Evolutionary conservation across 37 sponge, comb jelly and placozoan genomes (phyloP).

Genomic region (Dysidea cf. avara): DNA sequence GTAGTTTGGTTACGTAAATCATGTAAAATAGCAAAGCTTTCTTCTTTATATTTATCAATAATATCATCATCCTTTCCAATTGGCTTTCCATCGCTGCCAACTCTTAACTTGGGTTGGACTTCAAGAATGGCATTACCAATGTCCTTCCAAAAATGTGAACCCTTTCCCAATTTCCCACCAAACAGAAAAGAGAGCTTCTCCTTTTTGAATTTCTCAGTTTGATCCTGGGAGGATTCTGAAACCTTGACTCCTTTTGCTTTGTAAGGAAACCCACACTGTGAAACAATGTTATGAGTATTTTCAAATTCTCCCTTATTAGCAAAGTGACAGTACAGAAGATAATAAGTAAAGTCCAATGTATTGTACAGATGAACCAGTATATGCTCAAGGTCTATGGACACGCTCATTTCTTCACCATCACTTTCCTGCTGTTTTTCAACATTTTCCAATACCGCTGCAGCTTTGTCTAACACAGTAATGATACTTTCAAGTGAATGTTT

Average conservation of each 20-base stretch:
- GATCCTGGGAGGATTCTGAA: constrained; percentile 9
- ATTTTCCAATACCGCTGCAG: too few species aligned
- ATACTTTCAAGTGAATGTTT: too few species aligned
- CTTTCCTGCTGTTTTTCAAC: too few species aligned
- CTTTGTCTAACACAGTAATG: too few species aligned
- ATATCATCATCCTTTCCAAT: neutral
- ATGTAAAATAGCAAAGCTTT: neutral
- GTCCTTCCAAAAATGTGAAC: constrained; percentile 25
- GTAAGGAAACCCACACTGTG: constrained; percentile 23
- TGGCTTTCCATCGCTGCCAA: constrained; percentile 1
- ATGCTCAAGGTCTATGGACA: too few species aligned
- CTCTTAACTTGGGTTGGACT: constrained; percentile 20
- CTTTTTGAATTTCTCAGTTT: constrained; percentile 7
- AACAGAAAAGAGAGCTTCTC: constrained; percentile 27
- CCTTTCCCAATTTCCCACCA: constrained; percentile 10
- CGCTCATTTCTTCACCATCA: too few species aligned
- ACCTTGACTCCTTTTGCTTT: constrained; percentile 25
- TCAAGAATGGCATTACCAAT: constrained; percentile 22
- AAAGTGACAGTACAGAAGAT: constrained; percentile 40
- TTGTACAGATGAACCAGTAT: constrained; percentile 24
- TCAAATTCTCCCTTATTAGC: constrained; percentile 31
- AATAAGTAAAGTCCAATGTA: constrained; percentile 32
- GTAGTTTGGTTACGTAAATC: too few species aligned
- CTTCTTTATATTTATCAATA: neutral
- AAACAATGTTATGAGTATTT: neutral